A percentile compares a stretch with the other conserved stretches of the same genome.
phyloP scores from a whole-genome alignment of 2,888 invertebrate species.

The Nudaria mundana region DNA sequence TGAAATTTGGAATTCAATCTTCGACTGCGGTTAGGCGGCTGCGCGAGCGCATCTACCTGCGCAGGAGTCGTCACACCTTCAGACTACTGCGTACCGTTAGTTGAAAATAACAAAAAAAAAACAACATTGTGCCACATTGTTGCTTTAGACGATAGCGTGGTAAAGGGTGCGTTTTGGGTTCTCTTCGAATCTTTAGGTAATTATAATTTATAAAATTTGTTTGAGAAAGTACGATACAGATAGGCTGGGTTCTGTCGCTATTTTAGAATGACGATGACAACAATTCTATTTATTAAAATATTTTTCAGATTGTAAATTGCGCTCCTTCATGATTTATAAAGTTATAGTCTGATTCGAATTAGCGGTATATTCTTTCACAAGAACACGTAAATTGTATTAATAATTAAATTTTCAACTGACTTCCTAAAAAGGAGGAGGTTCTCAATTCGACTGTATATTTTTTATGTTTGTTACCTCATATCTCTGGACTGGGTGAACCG shows the following conservation, averaged over 20 bases:
- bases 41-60: constrained; percentile 58
- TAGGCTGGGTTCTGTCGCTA: constrained; percentile 16
- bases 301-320: background rate
- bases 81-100: constrained; percentile 52
- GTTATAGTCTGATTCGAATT: no score
- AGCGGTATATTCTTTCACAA: no score
- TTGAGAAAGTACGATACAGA: constrained; percentile 16
- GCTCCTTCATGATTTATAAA: no score
- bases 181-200: constrained; percentile 39
- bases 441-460: no score
- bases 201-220: constrained; percentile 18
- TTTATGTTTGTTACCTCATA: no score
- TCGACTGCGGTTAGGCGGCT: constrained; percentile 30
- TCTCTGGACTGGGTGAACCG: no score
- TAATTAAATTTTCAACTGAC: no score
- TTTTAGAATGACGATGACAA: no score
- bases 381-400: no score
- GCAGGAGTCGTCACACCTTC: constrained; percentile 17
- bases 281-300: no score
- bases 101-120: constrained; percentile 36
- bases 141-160: constrained; percentile 35
- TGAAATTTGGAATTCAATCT: constrained; percentile 45
- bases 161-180: constrained; percentile 51
- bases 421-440: no score
- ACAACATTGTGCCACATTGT: constrained; percentile 38